Base-by-base conservation (phyloP, 2,797 vertebrate genomes). In the Fistularia commersonii region DNA sequence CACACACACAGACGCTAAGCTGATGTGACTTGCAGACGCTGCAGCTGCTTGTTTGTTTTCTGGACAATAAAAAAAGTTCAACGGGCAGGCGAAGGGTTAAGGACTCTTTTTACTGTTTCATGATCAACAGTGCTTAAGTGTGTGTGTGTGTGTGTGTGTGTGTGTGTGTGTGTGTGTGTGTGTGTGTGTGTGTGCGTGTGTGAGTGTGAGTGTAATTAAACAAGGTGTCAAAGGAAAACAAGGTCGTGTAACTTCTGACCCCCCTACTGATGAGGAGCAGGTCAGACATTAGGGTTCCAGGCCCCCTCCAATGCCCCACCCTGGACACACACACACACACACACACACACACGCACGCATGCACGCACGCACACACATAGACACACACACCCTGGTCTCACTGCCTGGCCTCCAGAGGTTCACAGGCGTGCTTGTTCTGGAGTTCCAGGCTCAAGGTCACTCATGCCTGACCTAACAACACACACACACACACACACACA, bases 41-140 rank as follows among this genome's bases (percentile, higher is more conserved):
- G 45, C 59, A 61, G 59, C 59, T 55, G 59, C 46, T 54, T 46
- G 4, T 55, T 37, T 10, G 48, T 48, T 14, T n/a, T 43, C 4
- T 4, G n/a, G 13, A 15, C 12, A 8, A n/a, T n/a, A 40, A 10
- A 40, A 40, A 40, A 40, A 6, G 38, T 40, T n/a, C n/a, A n/a
- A 40, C 9, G 3, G 38, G 12, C 38, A 3, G 5, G 38, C 9
- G 12, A n/a, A 37, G 36, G 6, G 6, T 10, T 40, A 9, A 40
- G 38, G 38, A 40, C 38, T 40, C 12, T n/a, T 40, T 40, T 40
- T 40, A n/a, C 12, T 40, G 38, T 40, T 40, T 39, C 10, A n/a
- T 8, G 10, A 39, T 9, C 6, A 11, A 11, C 10, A 10, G 6
- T 42, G n/a, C 5, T 7, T 42, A 13, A 4, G 14, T 42, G 3